Evolutionary conservation across 2,888 invertebrate genomes (phyloP).

Genomic region (Anagyrus pseudococci): DNA sequence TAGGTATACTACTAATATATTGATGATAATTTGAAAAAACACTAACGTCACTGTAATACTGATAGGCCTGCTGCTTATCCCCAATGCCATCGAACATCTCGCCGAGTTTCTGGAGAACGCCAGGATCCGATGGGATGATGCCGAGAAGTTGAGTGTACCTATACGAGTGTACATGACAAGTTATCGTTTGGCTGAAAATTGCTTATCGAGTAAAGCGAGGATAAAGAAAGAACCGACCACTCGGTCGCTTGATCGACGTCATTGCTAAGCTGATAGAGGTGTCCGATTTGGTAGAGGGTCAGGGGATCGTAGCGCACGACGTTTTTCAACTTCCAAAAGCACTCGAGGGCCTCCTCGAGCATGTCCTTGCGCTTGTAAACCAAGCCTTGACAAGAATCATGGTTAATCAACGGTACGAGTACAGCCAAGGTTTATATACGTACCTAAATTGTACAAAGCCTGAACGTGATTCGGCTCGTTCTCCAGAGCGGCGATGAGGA

Average conservation of each 20-base stretch:
- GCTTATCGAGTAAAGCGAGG: too few relatives aligned
- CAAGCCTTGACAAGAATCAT: slow-evolving; percentile 64
- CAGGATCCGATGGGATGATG: slow-evolving; percentile 87
- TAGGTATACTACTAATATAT: too few relatives aligned
- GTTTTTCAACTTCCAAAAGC: slow-evolving; percentile 78
- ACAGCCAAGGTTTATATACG: slow-evolving; percentile 29
- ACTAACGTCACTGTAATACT: slow-evolving; percentile 79
- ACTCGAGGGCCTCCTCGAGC: slow-evolving; percentile 78
- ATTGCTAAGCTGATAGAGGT: slow-evolving; percentile 74
- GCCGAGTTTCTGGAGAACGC: slow-evolving; percentile 87
- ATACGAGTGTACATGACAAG: background rate
- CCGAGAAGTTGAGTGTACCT: slow-evolving; percentile 81
- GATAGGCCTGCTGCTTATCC: slow-evolving; percentile 89
- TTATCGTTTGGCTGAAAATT: background rate
- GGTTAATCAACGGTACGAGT: background rate
- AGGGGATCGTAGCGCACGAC: slow-evolving; percentile 76
- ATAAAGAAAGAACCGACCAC: too few relatives aligned
- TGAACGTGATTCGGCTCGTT: slow-evolving; percentile 84
- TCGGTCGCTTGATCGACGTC: slow-evolving; percentile 71
- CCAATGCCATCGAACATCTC: slow-evolving; percentile 88
- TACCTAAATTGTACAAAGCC: slow-evolving; percentile 82
- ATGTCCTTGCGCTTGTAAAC: slow-evolving; percentile 74
- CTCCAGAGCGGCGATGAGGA: slow-evolving; percentile 77
- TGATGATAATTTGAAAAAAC: too few relatives aligned
- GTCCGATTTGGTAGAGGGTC: slow-evolving; percentile 80